These are phyloP conservation scores for Capricornis sumatraensis DNA, from an alignment of 2,113 vertebrate genomes.

Conservation along the genomic window DNA sequence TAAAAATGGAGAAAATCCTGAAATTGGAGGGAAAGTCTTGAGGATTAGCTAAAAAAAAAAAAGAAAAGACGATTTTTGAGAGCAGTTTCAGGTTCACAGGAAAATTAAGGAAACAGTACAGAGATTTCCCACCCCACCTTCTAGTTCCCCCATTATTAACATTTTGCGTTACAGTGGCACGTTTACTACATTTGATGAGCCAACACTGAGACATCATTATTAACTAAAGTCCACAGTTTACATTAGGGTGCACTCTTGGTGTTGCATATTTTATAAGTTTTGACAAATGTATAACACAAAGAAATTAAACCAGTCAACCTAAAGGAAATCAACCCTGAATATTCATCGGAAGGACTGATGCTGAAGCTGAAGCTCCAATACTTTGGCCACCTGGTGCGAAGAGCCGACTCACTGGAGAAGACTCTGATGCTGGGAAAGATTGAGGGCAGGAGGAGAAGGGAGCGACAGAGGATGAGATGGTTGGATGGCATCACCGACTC, in stretches of 20 bases:
- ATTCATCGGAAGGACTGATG: neutral
- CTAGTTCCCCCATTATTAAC: neutral
- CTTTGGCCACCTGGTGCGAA: neutral
- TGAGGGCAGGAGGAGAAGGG: neutral
- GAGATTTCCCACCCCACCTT: neutral
- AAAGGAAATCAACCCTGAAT: neutral
- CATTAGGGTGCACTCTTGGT: neutral
- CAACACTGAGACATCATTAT: neutral
- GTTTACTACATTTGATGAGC: neutral
- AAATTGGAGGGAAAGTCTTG: neutral
- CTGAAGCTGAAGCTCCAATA: neutral
- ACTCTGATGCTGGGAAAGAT: neutral
- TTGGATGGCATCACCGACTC: neutral
- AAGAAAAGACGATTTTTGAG: neutral
- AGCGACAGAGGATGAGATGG: neutral
- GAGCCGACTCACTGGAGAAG: neutral
- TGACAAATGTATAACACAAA: neutral
- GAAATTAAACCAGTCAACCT: neutral
- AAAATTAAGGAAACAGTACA: neutral
- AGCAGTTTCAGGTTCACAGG: neutral
- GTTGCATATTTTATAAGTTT: neutral
- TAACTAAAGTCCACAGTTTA: neutral
- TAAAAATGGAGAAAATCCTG: slow-evolving; percentile 9
- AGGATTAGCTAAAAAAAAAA: neutral
- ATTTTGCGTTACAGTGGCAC: neutral